Evolutionary conservation across 2,797 vertebrate genomes (phyloP).

Genomic region (Chrysocyon brachyurus): DNA sequence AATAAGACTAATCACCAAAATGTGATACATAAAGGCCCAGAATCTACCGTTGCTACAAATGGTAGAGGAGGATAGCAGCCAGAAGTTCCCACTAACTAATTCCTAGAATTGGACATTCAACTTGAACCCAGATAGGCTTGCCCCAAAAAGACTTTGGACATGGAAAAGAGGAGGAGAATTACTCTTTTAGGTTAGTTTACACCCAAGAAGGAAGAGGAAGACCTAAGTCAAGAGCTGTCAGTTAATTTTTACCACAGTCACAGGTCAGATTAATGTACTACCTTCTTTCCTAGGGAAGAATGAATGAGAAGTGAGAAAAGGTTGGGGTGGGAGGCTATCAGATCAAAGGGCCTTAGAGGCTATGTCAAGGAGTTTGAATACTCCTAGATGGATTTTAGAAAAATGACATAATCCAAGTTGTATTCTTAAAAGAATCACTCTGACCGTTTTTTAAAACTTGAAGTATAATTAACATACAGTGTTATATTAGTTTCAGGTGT

Average conservation of each 20-base stretch:
- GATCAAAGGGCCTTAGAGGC: neutral
- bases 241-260: constrained; percentile 3
- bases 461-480: neutral
- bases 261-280: neutral
- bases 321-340: neutral
- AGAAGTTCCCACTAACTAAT: neutral
- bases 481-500: neutral
- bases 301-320: neutral
- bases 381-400: constrained; percentile 1
- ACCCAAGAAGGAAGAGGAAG: neutral
- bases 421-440: neutral
- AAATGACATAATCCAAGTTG: neutral
- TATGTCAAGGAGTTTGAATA: neutral
- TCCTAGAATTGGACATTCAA: neutral
- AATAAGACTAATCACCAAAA: constrained; percentile 1
- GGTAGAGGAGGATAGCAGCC: neutral
- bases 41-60: neutral
- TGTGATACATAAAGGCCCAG: neutral
- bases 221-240: neutral
- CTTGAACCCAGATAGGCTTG: neutral
- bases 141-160: neutral
- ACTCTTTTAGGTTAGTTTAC: neutral
- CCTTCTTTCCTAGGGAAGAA: neutral
- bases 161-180: neutral
- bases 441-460: neutral